Evolutionary conservation across 1,140 invertebrate genomes (phyloP).

Genomic region (Euura saliciscinereae): DNA sequence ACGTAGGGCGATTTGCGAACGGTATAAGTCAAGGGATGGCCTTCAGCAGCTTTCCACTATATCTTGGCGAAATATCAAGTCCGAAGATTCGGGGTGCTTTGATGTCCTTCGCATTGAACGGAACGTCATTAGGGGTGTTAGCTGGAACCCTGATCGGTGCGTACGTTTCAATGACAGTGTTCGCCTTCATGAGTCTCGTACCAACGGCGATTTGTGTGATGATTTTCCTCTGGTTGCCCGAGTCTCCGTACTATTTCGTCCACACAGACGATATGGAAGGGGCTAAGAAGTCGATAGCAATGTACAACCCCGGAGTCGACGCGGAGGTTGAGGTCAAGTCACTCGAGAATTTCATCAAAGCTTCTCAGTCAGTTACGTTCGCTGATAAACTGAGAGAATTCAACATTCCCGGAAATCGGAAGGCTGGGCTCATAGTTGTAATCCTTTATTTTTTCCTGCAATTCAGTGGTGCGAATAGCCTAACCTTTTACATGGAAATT

Average conservation of each 20-base stretch:
- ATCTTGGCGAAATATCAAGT: conserved; percentile 69
- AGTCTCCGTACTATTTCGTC: conserved; percentile 75
- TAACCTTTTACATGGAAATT: conserved; percentile 72
- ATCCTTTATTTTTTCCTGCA: conserved; percentile 73
- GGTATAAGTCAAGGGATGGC: conserved; percentile 70
- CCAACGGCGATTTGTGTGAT: conserved; percentile 64
- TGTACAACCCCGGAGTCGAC: conserved; percentile 39
- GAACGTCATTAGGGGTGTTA: conserved; percentile 66
- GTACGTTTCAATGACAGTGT: conserved; percentile 63
- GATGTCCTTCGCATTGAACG: conserved; percentile 61
- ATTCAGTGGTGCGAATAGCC: conserved; percentile 72
- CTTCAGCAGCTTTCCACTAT: conserved; percentile 69
- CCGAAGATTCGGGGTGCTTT: conserved; percentile 70
- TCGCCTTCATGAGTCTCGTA: conserved; percentile 65
- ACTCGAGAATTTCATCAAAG: conserved; percentile 34
- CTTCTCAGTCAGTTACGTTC: conserved; percentile 19
- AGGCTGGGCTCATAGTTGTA: conserved; percentile 66
- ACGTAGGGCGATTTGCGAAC: conserved; percentile 60
- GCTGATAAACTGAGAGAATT: conserved; percentile 43
- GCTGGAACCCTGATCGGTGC: conserved; percentile 71
- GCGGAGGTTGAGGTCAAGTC: conserved; percentile 32
- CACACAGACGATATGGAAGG: conserved; percentile 63
- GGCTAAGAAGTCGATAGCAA: conserved; percentile 52
- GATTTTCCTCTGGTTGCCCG: conserved; percentile 71
- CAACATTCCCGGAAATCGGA: conserved; percentile 53